Evolutionary conservation across 2,888 invertebrate genomes (phyloP).

Genomic region (Autographa gamma): DNA sequence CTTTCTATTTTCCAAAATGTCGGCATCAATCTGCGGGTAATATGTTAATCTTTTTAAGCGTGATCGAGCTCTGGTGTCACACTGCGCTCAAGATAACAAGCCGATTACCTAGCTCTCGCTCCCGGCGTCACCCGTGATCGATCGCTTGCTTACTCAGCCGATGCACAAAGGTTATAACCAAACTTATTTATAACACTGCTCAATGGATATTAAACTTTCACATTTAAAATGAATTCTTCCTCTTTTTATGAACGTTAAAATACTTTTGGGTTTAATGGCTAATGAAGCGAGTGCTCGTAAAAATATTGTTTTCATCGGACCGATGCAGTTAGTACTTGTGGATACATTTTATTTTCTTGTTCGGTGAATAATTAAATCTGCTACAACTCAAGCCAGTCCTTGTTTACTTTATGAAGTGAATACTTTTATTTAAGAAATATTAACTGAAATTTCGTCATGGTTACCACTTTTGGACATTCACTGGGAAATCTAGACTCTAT

Average conservation of each 20-base stretch:
- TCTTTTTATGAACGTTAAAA: not conserved
- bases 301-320: not conserved
- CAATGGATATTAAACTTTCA: not conserved
- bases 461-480: too few relatives aligned
- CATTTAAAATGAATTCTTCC: not conserved
- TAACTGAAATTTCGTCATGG: not conserved
- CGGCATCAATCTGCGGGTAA: conserved; percentile 70
- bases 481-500: too few relatives aligned
- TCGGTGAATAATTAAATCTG: not conserved
- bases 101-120: conserved; percentile 64
- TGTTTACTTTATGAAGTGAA: not conserved
- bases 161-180: conserved; percentile 32
- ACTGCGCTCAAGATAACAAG: conserved; percentile 70
- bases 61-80: conserved; percentile 69
- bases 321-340: not conserved
- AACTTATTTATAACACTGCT: conserved; percentile 28
- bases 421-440: not conserved
- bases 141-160: conserved; percentile 61
- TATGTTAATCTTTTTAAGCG: conserved; percentile 79
- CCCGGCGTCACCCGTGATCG: conserved; percentile 64
- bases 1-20: conserved; percentile 62
- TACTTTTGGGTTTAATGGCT: conserved; percentile 5
- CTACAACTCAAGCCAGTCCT: not conserved
- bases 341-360: not conserved
- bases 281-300: conserved; percentile 4